Evolutionary conservation across 2,888 invertebrate genomes (phyloP).

Genomic region (Caenorhabditis zanzibari): DNA sequence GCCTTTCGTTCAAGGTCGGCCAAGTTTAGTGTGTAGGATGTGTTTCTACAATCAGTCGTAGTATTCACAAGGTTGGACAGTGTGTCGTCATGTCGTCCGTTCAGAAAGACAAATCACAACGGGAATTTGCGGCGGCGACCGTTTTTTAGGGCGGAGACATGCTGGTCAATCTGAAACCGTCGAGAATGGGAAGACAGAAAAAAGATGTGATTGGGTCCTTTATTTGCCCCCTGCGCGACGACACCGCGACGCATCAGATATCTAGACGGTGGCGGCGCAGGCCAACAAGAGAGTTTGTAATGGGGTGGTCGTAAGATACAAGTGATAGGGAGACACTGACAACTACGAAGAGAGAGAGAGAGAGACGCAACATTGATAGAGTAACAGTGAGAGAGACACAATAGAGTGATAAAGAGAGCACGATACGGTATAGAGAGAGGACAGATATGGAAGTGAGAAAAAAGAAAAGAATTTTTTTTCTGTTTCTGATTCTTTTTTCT

Average conservation of each 20-base stretch:
- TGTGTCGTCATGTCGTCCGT: constrained; percentile 30
- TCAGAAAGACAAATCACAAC: constrained; percentile 29
- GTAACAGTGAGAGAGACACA: constrained; percentile 21
- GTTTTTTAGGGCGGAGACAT: constrained; percentile 31
- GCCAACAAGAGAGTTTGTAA: constrained; percentile 48
- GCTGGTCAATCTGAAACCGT: constrained; percentile 22
- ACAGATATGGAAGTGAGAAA: constrained; percentile 66
- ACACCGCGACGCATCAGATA: constrained; percentile 34
- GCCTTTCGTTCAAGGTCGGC: constrained; percentile 49
- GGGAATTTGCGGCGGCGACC: constrained; percentile 25
- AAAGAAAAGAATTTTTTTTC: constrained; percentile 49
- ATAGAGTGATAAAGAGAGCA: constrained; percentile 57
- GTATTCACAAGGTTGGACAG: constrained; percentile 36
- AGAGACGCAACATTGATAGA: constrained; percentile 47
- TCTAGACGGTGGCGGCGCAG: constrained; percentile 46
- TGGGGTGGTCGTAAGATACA: constrained; percentile 61
- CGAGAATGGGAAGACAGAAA: constrained; percentile 26
- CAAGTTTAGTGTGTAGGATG: constrained; percentile 28
- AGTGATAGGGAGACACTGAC: constrained; percentile 54
- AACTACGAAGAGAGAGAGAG: constrained; percentile 29
- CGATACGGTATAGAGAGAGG: constrained; percentile 52
- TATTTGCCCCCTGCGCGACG: constrained; percentile 12
- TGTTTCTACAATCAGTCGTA: constrained; percentile 38
- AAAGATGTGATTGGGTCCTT: constrained; percentile 30
- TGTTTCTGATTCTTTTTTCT: constrained; percentile 49